Conservation (phyloP, 1,140 invertebrate genomes). For the Leptopilina boulardi region DNA sequence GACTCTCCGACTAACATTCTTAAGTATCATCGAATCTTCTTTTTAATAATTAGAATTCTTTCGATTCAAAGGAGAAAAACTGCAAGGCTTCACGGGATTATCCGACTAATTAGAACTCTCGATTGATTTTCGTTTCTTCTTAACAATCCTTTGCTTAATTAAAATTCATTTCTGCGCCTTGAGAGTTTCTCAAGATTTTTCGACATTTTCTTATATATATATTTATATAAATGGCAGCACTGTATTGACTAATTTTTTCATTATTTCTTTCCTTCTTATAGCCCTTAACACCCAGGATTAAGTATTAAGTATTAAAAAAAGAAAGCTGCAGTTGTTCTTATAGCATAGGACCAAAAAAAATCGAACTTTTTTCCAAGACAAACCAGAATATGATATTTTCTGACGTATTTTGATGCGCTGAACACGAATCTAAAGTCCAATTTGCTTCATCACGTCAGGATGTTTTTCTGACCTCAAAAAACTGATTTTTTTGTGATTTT, state of each 20-base stretch:
- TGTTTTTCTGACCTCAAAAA: too few relatives aligned
- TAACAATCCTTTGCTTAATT: conserved; percentile 59
- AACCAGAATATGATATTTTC: too few relatives aligned
- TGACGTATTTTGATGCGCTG: too few relatives aligned
- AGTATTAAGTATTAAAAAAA: too few relatives aligned
- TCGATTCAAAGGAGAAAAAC: conserved; percentile 29
- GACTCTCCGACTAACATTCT: conserved; percentile 30
- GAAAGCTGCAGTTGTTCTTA: too few relatives aligned
- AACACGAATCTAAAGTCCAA: too few relatives aligned
- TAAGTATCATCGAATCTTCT: conserved; percentile 48
- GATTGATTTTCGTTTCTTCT: conserved; percentile 55
- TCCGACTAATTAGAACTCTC: conserved; percentile 59
- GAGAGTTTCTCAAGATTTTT: conserved; percentile 3
- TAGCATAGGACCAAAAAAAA: too few relatives aligned
- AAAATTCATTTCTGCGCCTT: conserved; percentile 52
- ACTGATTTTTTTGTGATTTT: too few relatives aligned
- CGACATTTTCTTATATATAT: not conserved
- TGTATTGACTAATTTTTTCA: not conserved
- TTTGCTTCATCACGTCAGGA: too few relatives aligned
- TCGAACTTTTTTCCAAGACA: too few relatives aligned
- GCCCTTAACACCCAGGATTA: too few relatives aligned
- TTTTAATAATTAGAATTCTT: conserved; percentile 53
- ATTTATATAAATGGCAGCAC: not conserved
- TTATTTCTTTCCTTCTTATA: too few relatives aligned
- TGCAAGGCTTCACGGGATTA: conserved; percentile 41